Percentiles rank a stretch among this genome's conserved stretches.
phyloP scores from a whole-genome alignment of 2,113 vertebrate species.

The Lampris megalopsis region DNA sequence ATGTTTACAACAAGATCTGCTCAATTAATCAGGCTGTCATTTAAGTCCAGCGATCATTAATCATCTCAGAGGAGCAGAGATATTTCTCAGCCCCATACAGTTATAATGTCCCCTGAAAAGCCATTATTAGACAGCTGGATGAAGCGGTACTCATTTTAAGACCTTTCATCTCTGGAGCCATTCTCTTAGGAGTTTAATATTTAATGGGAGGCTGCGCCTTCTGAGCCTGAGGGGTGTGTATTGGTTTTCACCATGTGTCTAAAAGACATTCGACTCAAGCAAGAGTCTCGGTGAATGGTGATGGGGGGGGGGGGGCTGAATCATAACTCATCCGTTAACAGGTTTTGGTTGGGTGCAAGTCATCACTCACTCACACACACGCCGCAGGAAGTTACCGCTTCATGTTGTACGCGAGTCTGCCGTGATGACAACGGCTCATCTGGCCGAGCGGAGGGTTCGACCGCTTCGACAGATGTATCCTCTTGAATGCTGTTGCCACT shows the following conservation, averaged over 20 bases:
- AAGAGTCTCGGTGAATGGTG: neutral
- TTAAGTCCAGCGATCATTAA: conserved; percentile 40
- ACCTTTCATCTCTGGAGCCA: conserved; percentile 28
- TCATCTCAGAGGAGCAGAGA: conserved; percentile 33
- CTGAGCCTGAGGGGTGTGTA: conserved; percentile 5
- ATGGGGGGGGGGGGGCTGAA: conserved; percentile 43
- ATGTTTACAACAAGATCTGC: conserved; percentile 39
- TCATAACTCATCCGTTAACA: conserved; percentile 20
- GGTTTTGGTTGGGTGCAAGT: conserved; percentile 2
- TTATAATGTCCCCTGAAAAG: neutral
- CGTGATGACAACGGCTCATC: conserved; percentile 1
- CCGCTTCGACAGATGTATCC: conserved; percentile 27
- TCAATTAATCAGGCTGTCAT: conserved; percentile 58
- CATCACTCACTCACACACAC: neutral
- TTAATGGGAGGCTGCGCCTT: conserved; percentile 28
- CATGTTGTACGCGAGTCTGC: neutral
- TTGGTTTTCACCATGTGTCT: neutral
- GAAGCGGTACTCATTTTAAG: conserved; percentile 36
- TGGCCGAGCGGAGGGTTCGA: neutral
- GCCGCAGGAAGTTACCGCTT: conserved; percentile 6
- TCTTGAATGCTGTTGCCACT: conserved; percentile 35
- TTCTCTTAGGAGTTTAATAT: conserved; percentile 24
- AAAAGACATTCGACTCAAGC: neutral
- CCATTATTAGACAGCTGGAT: conserved; percentile 18
- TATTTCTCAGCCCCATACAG: neutral